Evolutionary conservation across 1,140 invertebrate genomes (phyloP).

Genomic region (Calliphora vicina): DNA sequence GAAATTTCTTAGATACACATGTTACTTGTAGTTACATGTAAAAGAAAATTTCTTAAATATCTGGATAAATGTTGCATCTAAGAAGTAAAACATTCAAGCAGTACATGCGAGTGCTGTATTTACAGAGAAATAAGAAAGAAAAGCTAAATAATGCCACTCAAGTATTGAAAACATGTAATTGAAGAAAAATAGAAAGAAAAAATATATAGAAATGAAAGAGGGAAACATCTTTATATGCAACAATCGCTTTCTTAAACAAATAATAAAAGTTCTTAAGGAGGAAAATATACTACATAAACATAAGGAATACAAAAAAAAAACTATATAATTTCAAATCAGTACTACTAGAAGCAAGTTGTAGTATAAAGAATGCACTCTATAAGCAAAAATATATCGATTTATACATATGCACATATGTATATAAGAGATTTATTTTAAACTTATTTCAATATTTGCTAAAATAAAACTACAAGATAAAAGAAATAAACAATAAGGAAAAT

Average conservation of each 20-base stretch:
- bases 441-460: no score
- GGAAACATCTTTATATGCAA: no score
- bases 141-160: neutral
- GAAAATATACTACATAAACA: neutral
- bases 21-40: neutral
- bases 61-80: neutral
- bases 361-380: no score
- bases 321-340: neutral
- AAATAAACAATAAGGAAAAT: neutral
- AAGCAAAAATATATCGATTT: neutral
- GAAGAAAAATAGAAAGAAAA: neutral
- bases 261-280: neutral
- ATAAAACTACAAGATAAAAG: neutral
- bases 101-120: no score
- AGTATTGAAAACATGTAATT: conserved; percentile 1
- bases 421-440: neutral
- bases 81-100: neutral
- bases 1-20: neutral
- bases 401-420: no score
- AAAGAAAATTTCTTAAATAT: neutral
- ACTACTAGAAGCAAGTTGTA: no score
- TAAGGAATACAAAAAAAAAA: neutral
- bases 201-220: neutral
- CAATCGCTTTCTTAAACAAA: neutral
- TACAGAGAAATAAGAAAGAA: neutral